Conservation (phyloP, 2,797 vertebrate species). For the Luscinia luscinia region DNA sequence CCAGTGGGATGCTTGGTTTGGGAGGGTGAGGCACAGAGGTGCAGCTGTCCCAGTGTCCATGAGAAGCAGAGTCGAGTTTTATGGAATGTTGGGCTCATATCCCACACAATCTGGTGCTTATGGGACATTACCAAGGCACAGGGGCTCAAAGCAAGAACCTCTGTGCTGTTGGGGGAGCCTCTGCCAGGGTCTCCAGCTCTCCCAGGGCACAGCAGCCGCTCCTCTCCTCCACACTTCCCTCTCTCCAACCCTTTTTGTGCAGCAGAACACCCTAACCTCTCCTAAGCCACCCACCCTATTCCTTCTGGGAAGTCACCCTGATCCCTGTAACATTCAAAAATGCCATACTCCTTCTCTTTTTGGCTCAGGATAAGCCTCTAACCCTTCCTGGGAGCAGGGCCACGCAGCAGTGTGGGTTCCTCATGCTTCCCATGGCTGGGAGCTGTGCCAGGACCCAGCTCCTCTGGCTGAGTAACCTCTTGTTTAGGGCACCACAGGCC, state of each 20-base stretch:
- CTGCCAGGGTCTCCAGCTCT: rapidly evolving
- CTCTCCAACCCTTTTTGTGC: background rate
- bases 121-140: background rate
- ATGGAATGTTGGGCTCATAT: rapidly evolving
- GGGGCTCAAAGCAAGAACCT: background rate
- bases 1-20: background rate
- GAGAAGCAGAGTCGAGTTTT: rapidly evolving
- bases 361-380: background rate
- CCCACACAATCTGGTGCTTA: background rate
- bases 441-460: background rate
- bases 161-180: background rate
- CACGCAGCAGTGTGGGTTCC: background rate
- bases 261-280: background rate
- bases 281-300: background rate
- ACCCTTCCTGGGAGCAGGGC: background rate
- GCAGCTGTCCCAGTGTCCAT: background rate
- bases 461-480: background rate
- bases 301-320: background rate
- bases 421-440: rapidly evolving
- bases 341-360: background rate
- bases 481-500: background rate
- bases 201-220: background rate
- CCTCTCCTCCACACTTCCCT: rapidly evolving
- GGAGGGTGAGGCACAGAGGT: background rate
- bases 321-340: background rate